A percentile compares a stretch with the other conserved stretches of the same genome.
phyloP scores from a whole-genome alignment of 2,113 vertebrate species.

The Campylorhamphus procurvoides region DNA sequence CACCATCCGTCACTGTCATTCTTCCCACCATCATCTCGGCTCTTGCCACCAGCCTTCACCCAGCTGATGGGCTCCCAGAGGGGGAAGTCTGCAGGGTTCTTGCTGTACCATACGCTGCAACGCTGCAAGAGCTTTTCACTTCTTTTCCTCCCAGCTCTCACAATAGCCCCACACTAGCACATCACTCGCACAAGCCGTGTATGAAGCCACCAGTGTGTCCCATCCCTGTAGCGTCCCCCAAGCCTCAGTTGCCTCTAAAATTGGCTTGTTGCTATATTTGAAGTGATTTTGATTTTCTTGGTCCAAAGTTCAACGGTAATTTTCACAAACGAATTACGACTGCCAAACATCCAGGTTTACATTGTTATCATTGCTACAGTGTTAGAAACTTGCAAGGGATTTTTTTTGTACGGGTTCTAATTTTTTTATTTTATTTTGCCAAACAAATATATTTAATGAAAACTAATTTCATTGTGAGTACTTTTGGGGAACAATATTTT shows the following conservation, averaged over 20 bases:
- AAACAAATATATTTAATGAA: conserved; percentile 83
- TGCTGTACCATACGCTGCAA: conserved; percentile 28
- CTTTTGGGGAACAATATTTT: conserved; percentile 65
- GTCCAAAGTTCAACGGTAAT: conserved; percentile 39
- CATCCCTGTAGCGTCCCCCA: conserved; percentile 44
- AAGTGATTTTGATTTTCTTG: conserved; percentile 25
- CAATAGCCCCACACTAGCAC: conserved; percentile 1
- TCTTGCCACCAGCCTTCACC: conserved; percentile 1
- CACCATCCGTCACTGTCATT: not conserved
- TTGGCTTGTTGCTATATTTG: conserved; percentile 25
- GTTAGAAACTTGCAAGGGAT: conserved; percentile 70
- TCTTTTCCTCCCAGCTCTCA: conserved; percentile 31
- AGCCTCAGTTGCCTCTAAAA: conserved; percentile 48
- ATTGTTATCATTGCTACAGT: conserved; percentile 62
- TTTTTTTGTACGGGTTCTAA: conserved; percentile 78
- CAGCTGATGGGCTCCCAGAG: not conserved
- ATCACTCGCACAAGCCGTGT: conserved; percentile 60
- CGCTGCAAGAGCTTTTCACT: conserved; percentile 50
- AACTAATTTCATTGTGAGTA: conserved; percentile 73
- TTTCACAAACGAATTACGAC: conserved; percentile 32
- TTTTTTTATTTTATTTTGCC: conserved; percentile 75
- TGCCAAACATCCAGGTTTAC: conserved; percentile 67
- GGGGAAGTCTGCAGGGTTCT: conserved; percentile 17
- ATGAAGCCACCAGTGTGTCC: conserved; percentile 44
- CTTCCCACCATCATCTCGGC: not conserved